Base-by-base conservation (phyloP, 2,888 invertebrate genomes). In the Chymomyza caudatula region DNA sequence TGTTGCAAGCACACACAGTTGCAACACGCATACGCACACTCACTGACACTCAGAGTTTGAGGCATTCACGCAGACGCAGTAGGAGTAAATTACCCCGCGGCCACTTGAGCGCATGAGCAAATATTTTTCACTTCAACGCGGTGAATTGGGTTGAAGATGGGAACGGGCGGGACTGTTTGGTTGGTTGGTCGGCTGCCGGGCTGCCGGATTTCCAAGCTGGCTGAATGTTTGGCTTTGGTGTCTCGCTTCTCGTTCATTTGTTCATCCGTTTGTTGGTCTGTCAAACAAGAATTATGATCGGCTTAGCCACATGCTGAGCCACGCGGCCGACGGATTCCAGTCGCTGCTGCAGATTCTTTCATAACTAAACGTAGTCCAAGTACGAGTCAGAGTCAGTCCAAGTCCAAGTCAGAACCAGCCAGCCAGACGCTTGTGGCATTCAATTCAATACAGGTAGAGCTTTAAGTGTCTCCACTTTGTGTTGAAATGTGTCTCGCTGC, bases 261-360 rank as follows among this genome's bases (percentile, higher is more conserved):
- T 84, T 84, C 85, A 84, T 82, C 77, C 85, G 79, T 82, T 82
- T 83, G 82, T 83, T 81, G 78, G 77, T 78, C 81, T 88, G 89
- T 88, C 88, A 88, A 89, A 89, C 89, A 88, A 88, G 89, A 88
- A 88, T 89, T 88, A 88, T 88, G 88, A 88, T 88, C 89, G 88
- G 88, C 89, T 88, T 88, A 88, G 88, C 88, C 89, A 89, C 88
- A 88, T 88, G 88, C 88, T 88, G 88, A 86, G 87, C 85, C 78
- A 74, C 29, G 73, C 61, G 64, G 61, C 64, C 61, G 54, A 60
- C 71, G 74, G 67, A 55, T 71, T 37, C 29, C 58, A 57, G 58
- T 58, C 57, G 58, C 69, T 54, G 47, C 47, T 47, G 54, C 57
- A 60, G 62, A 67, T 63, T 56, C 53, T 17, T 20, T 56, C 29